phyloP scores from a whole-genome alignment of 2,888 invertebrate genomes.

The Leucophora obtusa region DNA sequence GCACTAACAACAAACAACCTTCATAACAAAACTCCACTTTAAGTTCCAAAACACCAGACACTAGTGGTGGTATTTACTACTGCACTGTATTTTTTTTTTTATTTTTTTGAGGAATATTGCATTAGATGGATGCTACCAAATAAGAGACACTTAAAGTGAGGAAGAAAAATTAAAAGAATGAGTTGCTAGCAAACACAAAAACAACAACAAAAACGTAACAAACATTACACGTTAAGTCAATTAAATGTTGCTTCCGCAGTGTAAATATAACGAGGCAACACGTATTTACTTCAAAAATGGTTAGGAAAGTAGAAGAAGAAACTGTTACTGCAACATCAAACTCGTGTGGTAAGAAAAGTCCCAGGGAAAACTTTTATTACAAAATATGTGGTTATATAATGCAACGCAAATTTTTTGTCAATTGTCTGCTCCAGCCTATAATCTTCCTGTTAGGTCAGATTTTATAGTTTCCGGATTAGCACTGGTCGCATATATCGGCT shows the following conservation, averaged over 20 bases:
- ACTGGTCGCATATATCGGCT: no score
- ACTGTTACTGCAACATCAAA: conserved; percentile 16
- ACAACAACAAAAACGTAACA: conserved; percentile 32
- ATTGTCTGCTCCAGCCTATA: no score
- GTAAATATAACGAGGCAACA: conserved; percentile 45
- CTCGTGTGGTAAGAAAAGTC: conserved; percentile 12
- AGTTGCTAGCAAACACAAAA: conserved; percentile 3
- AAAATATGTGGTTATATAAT: no score
- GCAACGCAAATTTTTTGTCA: no score
- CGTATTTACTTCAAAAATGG: conserved; percentile 25
- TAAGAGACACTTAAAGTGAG: not conserved
- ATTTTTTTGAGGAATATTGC: not conserved
- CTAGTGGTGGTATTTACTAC: conserved; percentile 6
- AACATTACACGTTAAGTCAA: conserved; percentile 66
- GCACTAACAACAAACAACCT: conserved; percentile 36
- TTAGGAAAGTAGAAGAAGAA: not conserved
- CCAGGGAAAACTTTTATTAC: no score
- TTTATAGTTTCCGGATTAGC: no score
- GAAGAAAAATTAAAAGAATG: conserved; percentile 27
- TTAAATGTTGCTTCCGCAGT: conserved; percentile 65
- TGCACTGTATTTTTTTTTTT: no score
- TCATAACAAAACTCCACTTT: conserved; percentile 43
- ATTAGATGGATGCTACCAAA: conserved; percentile 13
- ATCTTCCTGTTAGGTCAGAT: no score
- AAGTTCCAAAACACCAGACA: conserved; percentile 32